Conservation (phyloP, 2,113 vertebrate genomes). For the Gopherus evgoodei region DNA sequence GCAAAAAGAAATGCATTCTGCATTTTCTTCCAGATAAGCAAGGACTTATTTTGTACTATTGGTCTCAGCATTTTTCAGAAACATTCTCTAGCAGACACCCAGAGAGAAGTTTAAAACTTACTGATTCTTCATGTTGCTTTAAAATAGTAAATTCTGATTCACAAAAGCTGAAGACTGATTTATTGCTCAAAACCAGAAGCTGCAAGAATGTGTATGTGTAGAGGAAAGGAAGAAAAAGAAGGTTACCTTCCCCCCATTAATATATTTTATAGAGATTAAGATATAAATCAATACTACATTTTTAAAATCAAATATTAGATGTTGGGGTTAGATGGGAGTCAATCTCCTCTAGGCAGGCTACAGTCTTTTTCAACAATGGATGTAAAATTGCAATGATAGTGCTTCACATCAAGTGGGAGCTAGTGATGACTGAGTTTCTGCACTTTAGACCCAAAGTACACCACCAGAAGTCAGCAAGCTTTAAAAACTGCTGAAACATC, state of each 20-base stretch:
- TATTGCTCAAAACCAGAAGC: constrained; percentile 3
- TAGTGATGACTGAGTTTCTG: constrained; percentile 33
- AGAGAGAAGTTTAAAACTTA: constrained; percentile 41
- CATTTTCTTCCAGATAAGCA: constrained; percentile 33
- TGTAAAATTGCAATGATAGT: not conserved
- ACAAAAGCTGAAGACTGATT: constrained; percentile 21
- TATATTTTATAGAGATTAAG: not conserved
- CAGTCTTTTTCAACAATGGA: not conserved
- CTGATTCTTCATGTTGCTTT: constrained; percentile 44
- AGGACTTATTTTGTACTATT: not conserved
- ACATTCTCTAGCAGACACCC: constrained; percentile 21
- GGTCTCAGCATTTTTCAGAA: constrained; percentile 64
- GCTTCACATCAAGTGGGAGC: not conserved
- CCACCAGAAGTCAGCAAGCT: not conserved
- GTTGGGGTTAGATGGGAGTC: not conserved
- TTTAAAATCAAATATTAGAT: not conserved
- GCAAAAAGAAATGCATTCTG: constrained; percentile 15
- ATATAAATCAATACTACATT: constrained; percentile 17
- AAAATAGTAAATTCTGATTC: constrained; percentile 46
- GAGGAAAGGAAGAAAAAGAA: constrained; percentile 1
- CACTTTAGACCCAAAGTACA: constrained; percentile 37
- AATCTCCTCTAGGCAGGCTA: not conserved
- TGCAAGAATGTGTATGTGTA: not conserved
- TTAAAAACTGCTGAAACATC: constrained; percentile 25
- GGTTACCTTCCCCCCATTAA: not conserved